Base-by-base conservation (phyloP, 2,113 vertebrate genomes). In the Abramis brama region DNA sequence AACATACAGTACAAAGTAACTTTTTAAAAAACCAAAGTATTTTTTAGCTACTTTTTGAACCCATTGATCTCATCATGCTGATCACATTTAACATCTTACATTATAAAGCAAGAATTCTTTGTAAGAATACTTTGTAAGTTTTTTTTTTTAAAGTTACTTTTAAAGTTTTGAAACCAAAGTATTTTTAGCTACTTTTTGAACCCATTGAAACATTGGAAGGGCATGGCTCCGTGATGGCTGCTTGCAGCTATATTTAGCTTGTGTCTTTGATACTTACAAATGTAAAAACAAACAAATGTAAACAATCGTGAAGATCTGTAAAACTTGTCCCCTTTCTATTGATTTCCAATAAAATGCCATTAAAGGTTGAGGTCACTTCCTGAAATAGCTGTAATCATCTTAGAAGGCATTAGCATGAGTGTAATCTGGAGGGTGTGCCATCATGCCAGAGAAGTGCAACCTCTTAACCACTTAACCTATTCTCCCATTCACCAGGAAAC, bases 311-410 rank as follows among this genome's bases (percentile, higher is more conserved):
- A 19, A 70, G 70, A 82, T 76, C 66, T 88, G 47, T 83, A 62
- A 71, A 74, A n/a, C 62, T 62, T 62, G 3, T 62, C 47, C 47
- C 45, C 75, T 74, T 77, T 55, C 74, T 84, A 77, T 64, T 86
- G 82, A 85, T 86, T 82, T 80, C 86, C 82, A 82, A 71, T 78
- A 85, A 75, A 70, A 74, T 21, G 30, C 77, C 57, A 77, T 89
- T 86, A 84, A 85, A 77, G 82, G 55, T 79, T 89, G 30, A 85
- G 79, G 82, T 85, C 82, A 85, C 85, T 88, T 93, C 95, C 93
- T 93, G 94, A 97, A 96, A 97, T 96, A 97, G 95, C 95, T 95
- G 86, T 96, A 97, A 97, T 97, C 96, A 95, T 97, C 93, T 97
- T 96, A 97, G 85, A 87, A 90, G 92, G 95, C 88, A 96, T 97